These are phyloP conservation scores for Aspiorhynchus laticeps DNA, from an alignment of 2,113 vertebrate genomes.

Conservation along the genomic window DNA sequence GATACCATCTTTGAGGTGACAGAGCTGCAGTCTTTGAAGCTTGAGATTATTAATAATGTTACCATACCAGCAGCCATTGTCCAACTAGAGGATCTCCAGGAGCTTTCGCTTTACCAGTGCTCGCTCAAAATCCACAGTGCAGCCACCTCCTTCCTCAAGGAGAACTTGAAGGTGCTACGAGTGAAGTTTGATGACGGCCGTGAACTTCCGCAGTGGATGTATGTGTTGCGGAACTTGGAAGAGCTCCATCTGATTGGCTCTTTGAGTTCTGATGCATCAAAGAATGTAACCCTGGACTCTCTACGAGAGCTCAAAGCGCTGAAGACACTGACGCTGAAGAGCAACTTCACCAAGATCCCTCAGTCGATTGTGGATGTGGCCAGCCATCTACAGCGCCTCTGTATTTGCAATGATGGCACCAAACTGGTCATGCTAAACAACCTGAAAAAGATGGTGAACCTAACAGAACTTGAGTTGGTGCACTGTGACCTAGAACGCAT, in stretches of 20 bases:
- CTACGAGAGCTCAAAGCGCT: slow-evolving; percentile 93
- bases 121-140: slow-evolving; percentile 91
- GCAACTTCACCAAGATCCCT: slow-evolving; percentile 94
- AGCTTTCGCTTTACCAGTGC: slow-evolving; percentile 92
- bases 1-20: slow-evolving; percentile 96
- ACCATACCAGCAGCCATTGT: slow-evolving; percentile 91
- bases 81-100: slow-evolving; percentile 91
- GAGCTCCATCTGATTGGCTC: slow-evolving; percentile 92
- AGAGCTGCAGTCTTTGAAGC: slow-evolving; percentile 92
- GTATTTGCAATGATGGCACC: slow-evolving; percentile 90
- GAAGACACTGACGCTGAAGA: slow-evolving; percentile 93
- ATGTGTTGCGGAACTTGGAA: slow-evolving; percentile 90
- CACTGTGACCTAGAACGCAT: slow-evolving; percentile 97
- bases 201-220: slow-evolving; percentile 93
- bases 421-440: slow-evolving; percentile 98
- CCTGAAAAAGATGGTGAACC: slow-evolving; percentile 93
- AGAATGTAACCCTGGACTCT: slow-evolving; percentile 92
- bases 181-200: slow-evolving; percentile 97
- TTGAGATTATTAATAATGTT: slow-evolving; percentile 97
- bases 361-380: slow-evolving; percentile 93
- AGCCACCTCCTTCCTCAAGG: slow-evolving; percentile 90
- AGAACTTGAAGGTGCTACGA: slow-evolving; percentile 92
- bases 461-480: slow-evolving; percentile 89
- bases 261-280: slow-evolving; percentile 89
- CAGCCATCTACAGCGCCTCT: slow-evolving; percentile 90